A percentile compares a stretch with the other conserved stretches of the same genome.
Evolutionary conservation across 2,888 invertebrate genomes (phyloP).

Genomic region (Papilio gigon): DNA sequence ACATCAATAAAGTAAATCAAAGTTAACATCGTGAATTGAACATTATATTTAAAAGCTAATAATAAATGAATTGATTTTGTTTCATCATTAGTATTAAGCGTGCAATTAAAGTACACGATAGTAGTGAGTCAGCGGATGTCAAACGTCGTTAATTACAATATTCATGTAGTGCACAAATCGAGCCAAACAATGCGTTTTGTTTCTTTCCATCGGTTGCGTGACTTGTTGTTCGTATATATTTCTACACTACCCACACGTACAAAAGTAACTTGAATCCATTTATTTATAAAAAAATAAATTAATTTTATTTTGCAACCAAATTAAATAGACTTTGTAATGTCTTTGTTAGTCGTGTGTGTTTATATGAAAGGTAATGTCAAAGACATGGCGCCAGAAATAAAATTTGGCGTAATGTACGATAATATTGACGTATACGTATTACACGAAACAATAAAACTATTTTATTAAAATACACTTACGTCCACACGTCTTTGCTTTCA

Average conservation of each 20-base stretch:
- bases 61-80: conserved; percentile 32
- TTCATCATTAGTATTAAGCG: not conserved
- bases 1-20: conserved; percentile 10
- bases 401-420: conserved; percentile 52
- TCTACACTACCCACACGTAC: not conserved
- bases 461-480: conserved; percentile 33
- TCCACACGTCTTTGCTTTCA: conserved; percentile 1
- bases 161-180: conserved; percentile 40
- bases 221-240: not conserved
- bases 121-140: conserved; percentile 47
- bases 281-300: not conserved
- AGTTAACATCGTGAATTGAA: conserved; percentile 24
- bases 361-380: conserved; percentile 58
- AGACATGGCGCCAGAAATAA: conserved; percentile 68
- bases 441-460: conserved; percentile 27
- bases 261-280: not conserved
- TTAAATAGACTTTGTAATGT: not conserved
- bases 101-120: conserved; percentile 22
- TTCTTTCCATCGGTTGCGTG: conserved; percentile 39
- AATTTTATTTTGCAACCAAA: not conserved
- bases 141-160: conserved; percentile 37
- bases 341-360: conserved; percentile 42
- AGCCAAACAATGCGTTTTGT: conserved; percentile 44
- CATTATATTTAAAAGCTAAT: conserved; percentile 39
- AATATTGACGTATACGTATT: conserved; percentile 34